These are phyloP conservation scores for Trachemys scripta DNA, from an alignment of 2,113 vertebrate species.

Conservation along the genomic window DNA sequence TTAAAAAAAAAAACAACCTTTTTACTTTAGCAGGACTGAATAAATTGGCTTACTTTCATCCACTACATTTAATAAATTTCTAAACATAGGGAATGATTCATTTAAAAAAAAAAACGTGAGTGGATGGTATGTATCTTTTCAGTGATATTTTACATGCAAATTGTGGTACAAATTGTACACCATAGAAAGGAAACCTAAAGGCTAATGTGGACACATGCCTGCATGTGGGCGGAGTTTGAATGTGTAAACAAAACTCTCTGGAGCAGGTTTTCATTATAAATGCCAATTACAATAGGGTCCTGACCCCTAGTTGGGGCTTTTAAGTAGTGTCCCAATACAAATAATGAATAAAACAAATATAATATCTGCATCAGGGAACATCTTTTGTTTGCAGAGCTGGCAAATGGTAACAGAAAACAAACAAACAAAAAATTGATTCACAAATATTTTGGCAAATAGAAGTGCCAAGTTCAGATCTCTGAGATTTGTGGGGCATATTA, in stretches of 20 bases:
- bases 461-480: slow-evolving; percentile 36
- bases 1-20: neutral
- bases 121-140: neutral
- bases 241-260: neutral
- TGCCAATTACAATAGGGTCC: neutral
- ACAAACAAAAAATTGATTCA: slow-evolving; percentile 43
- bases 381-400: slow-evolving; percentile 62
- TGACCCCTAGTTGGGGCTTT: slow-evolving; percentile 9
- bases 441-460: slow-evolving; percentile 35
- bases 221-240: neutral
- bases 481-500: neutral
- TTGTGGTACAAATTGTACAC: neutral
- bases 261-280: neutral
- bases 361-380: slow-evolving; percentile 27
- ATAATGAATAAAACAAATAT: slow-evolving; percentile 31
- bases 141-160: neutral
- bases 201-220: neutral
- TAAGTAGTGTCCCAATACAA: slow-evolving; percentile 29
- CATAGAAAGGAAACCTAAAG: neutral
- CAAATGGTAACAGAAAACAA: slow-evolving; percentile 56
- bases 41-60: neutral
- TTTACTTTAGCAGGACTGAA: neutral
- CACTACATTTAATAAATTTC: slow-evolving; percentile 6
- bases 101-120: neutral
- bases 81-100: neutral